Conservation (phyloP, 2,797 vertebrate species). For the Lepilemur septentrionalis region DNA sequence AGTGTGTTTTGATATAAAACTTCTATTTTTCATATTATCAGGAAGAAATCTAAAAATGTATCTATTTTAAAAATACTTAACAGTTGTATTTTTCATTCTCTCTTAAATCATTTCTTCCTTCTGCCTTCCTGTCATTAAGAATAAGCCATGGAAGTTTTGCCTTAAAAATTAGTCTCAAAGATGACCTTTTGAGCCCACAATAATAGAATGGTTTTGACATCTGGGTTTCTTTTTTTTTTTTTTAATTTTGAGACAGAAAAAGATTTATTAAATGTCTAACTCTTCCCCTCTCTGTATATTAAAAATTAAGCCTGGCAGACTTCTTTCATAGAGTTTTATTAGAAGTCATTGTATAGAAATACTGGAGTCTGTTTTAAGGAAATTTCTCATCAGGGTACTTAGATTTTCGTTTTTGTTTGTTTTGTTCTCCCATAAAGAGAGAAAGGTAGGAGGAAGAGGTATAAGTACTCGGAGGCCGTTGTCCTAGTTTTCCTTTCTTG, state of each 20-base stretch:
- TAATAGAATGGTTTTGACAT: conserved; percentile 13
- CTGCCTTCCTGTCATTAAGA: neutral
- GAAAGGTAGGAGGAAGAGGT: neutral
- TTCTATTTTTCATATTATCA: neutral
- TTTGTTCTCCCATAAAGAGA: neutral
- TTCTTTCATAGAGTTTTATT: conserved; percentile 25
- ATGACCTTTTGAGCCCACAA: neutral
- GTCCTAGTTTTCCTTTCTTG: conserved; percentile 8
- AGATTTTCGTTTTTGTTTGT: neutral
- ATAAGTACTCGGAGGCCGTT: neutral
- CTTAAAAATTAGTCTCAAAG: neutral
- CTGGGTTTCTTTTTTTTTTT: neutral
- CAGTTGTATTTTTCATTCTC: neutral
- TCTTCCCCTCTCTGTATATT: neutral
- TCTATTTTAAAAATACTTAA: neutral
- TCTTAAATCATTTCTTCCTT: neutral
- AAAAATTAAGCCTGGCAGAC: neutral
- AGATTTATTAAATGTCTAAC: neutral
- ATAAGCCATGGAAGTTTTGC: neutral
- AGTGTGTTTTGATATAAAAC: neutral
- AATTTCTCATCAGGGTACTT: neutral
- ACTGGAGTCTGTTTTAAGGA: neutral
- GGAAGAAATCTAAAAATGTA: neutral
- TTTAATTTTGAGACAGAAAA: neutral
- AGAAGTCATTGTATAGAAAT: conserved; percentile 1